These are phyloP conservation scores for Erythrocebus patas DNA, from an alignment of 2,113 vertebrate genomes.

Conservation along the genomic window DNA sequence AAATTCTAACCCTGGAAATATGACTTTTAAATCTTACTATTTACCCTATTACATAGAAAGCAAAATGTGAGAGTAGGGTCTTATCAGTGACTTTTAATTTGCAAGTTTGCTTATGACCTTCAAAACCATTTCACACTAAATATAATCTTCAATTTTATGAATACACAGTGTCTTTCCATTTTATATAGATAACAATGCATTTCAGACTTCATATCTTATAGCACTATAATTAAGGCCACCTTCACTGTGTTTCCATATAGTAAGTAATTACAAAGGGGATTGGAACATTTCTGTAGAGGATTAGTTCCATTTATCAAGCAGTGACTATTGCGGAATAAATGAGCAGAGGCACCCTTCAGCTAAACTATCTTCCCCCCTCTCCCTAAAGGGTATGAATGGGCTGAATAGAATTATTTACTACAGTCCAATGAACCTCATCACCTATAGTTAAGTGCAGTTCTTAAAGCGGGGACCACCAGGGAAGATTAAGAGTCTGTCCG, in stretches of 20 bases:
- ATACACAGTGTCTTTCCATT: conserved; percentile 14
- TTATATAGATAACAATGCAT: conserved; percentile 31
- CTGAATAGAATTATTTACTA: not conserved
- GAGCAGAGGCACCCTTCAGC: not conserved
- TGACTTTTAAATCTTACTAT: not conserved
- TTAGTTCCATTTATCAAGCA: conserved; percentile 71
- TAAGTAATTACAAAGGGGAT: conserved; percentile 69
- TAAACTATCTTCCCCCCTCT: not conserved
- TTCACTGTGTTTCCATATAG: conserved; percentile 14
- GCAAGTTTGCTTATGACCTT: conserved; percentile 40
- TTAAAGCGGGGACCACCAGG: not conserved
- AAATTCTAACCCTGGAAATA: not conserved
- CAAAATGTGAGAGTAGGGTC: not conserved
- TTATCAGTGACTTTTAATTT: conserved; percentile 46
- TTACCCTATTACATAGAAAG: not conserved
- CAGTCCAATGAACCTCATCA: not conserved
- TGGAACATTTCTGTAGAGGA: conserved; percentile 58
- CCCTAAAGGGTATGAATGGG: not conserved
- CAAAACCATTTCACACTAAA: conserved; percentile 53
- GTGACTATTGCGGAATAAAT: conserved; percentile 57
- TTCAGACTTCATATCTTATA: conserved; percentile 45
- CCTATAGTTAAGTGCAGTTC: not conserved
- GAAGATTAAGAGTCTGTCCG: not conserved
- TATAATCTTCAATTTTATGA: not conserved
- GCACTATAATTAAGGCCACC: conserved; percentile 50